These are phyloP conservation scores for Pollenia angustigena DNA, from an alignment of 2,888 invertebrate species.

Conservation along the genomic window DNA sequence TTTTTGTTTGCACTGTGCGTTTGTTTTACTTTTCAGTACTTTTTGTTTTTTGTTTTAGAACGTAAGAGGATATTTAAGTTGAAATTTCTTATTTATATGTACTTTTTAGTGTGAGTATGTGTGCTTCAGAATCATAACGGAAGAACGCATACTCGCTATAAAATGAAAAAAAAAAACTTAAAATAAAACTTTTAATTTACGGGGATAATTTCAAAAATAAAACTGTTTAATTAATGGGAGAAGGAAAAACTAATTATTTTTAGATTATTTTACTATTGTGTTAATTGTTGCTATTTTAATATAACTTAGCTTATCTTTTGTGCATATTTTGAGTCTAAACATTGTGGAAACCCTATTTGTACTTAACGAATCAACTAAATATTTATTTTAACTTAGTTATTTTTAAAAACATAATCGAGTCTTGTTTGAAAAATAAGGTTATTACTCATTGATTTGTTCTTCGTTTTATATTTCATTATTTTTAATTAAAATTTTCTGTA, in stretches of 20 bases:
- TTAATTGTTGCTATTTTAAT: not conserved
- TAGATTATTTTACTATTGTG: not conserved
- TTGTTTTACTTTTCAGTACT: not conserved
- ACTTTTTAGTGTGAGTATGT: not conserved
- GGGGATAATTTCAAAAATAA: not conserved
- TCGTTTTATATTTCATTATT: no score
- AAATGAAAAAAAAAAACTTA: not conserved
- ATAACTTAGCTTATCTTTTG: not conserved
- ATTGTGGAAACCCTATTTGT: no score
- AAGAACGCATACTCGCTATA: not conserved
- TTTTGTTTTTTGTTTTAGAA: not conserved
- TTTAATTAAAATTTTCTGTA: no score
- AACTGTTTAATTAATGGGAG: slow-evolving; percentile 44
- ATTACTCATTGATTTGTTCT: no score
- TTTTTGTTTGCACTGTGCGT: not conserved
- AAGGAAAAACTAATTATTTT: slow-evolving; percentile 17
- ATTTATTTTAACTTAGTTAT: no score
- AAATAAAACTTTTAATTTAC: slow-evolving; percentile 39
- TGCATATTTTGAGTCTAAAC: no score
- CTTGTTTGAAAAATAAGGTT: no score
- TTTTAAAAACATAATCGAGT: no score
- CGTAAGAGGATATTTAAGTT: not conserved
- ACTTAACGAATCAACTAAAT: no score
- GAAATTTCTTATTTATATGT: no score
- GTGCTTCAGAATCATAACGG: not conserved